A percentile compares a stretch with the other conserved stretches of the same genome.
These are phyloP conservation scores for Pseudoatta argentina DNA, from an alignment of 1,140 invertebrate genomes.

Conservation along the genomic window DNA sequence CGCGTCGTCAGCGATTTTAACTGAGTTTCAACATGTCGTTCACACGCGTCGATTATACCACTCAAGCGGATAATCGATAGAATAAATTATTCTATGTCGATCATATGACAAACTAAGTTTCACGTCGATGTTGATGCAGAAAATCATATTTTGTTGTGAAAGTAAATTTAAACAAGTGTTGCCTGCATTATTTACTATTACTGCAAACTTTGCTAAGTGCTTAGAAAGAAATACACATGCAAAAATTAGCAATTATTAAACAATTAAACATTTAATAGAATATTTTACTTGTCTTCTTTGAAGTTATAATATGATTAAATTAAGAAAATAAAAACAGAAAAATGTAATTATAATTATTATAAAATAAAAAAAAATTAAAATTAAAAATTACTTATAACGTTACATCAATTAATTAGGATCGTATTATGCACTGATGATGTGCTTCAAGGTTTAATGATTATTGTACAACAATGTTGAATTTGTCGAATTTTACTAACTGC, in stretches of 20 bases:
- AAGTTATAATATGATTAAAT: background rate
- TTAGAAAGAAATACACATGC: background rate
- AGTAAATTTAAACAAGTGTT: slow-evolving; percentile 14
- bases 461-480: slow-evolving; percentile 19
- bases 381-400: background rate
- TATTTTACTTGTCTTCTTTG: background rate
- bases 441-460: slow-evolving; percentile 10
- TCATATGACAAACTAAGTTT: slow-evolving; percentile 43
- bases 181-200: background rate
- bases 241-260: background rate
- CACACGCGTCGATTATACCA: slow-evolving; percentile 15
- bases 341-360: background rate
- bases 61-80: slow-evolving; percentile 51
- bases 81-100: slow-evolving; percentile 60
- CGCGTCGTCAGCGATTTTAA: slow-evolving; percentile 45
- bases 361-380: background rate
- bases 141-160: background rate
- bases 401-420: background rate
- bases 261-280: background rate
- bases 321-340: background rate
- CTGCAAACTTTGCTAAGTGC: background rate
- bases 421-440: background rate
- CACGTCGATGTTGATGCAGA: background rate
- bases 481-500: slow-evolving; percentile 42
- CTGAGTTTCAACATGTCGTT: slow-evolving; percentile 35